phyloP scores from a whole-genome alignment of 2,888 invertebrate genomes.

The Scotopteryx bipunctaria region DNA sequence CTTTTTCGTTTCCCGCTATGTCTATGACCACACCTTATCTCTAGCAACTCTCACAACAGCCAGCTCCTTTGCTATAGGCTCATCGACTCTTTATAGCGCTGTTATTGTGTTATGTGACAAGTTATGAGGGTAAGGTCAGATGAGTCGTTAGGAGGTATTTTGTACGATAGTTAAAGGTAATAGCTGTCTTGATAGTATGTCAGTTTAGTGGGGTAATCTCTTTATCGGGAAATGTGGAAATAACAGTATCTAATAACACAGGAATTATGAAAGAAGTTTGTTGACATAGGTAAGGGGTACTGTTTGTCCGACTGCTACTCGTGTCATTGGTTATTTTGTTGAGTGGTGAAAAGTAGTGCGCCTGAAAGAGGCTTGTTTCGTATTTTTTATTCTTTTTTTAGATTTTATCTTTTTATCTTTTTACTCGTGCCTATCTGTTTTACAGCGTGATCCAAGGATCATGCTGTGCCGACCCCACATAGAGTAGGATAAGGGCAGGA shows the following conservation, averaged over 20 bases:
- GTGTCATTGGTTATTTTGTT: no score
- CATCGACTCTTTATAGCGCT: slow-evolving; percentile 36
- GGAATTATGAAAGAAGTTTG: background rate
- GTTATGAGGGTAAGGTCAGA: slow-evolving; percentile 37
- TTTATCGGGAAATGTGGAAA: slow-evolving; percentile 24
- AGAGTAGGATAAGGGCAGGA: no score
- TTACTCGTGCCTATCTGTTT: no score
- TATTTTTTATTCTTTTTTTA: no score
- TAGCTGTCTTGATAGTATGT: slow-evolving; percentile 30
- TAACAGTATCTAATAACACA: background rate
- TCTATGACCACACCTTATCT: slow-evolving; percentile 8
- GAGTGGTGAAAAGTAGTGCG: no score
- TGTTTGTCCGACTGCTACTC: no score
- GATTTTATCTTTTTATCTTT: no score
- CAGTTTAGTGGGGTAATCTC: slow-evolving; percentile 28
- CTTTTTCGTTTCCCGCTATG: background rate
- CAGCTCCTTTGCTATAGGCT: slow-evolving; percentile 26
- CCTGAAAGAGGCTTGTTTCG: no score
- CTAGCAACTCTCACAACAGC: slow-evolving; percentile 3
- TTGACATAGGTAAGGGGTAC: no score
- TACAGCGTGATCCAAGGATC: no score
- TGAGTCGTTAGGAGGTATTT: slow-evolving; percentile 36
- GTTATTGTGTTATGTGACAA: slow-evolving; percentile 40
- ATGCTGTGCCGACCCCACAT: no score
- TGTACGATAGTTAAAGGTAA: slow-evolving; percentile 36